These are phyloP conservation scores for Chamaea fasciata DNA, from an alignment of 2,113 vertebrate species.

Conservation along the genomic window DNA sequence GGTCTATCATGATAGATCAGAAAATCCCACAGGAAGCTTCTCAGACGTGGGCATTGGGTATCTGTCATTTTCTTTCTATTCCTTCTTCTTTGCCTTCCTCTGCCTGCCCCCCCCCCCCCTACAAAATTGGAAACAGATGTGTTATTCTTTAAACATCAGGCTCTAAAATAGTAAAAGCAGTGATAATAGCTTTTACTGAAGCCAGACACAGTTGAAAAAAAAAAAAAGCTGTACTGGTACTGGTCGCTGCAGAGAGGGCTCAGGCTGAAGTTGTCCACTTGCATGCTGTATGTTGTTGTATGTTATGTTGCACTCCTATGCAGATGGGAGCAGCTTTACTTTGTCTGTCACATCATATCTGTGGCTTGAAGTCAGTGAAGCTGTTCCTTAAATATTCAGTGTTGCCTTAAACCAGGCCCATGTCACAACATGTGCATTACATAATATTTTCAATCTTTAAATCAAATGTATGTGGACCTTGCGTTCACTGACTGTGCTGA, in stretches of 20 bases:
- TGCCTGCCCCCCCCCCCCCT: no score
- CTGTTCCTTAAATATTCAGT: conserved; percentile 17
- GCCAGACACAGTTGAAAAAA: neutral
- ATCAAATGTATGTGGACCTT: neutral
- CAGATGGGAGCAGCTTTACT: neutral
- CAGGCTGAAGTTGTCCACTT: neutral
- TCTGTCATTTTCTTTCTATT: neutral
- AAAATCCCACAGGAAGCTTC: neutral
- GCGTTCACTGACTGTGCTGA: rapidly evolving
- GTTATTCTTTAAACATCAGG: neutral
- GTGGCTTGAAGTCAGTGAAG: neutral
- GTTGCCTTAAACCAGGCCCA: conserved; percentile 17
- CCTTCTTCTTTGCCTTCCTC: neutral
- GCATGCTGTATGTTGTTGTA: neutral
- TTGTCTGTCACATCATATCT: conserved; percentile 42
- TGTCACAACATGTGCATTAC: neutral
- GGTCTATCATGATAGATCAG: neutral
- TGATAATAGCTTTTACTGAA: neutral
- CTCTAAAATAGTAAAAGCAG: neutral
- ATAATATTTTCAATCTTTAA: conserved; percentile 2
- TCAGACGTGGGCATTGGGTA: neutral
- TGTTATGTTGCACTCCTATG: neutral
- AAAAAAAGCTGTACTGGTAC: neutral
- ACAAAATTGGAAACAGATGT: neutral
- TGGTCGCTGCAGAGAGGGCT: neutral